Conservation (phyloP, 2,888 invertebrate species). For the Drosophila longiperda region DNA sequence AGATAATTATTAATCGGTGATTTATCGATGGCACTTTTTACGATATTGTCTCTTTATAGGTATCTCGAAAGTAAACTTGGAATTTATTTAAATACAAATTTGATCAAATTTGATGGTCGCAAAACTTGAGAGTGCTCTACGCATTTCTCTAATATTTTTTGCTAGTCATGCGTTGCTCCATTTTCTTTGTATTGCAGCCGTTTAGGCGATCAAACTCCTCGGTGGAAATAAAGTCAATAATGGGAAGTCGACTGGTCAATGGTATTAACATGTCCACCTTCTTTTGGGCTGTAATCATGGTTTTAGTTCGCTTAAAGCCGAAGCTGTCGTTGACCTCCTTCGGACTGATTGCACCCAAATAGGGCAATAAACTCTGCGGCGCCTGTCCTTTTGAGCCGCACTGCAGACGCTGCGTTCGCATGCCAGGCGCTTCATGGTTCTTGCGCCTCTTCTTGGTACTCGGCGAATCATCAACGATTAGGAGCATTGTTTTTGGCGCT, state of each 20-base stretch:
- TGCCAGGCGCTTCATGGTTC: neutral
- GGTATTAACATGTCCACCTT: conserved; percentile 49
- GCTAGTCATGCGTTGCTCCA: conserved; percentile 1
- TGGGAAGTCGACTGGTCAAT: conserved; percentile 58
- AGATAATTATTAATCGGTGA: neutral
- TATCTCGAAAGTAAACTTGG: neutral
- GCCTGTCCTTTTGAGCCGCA: neutral
- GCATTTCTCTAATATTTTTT: neutral
- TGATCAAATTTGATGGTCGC: neutral
- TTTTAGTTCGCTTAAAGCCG: neutral
- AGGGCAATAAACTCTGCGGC: neutral
- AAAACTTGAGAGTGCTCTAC: neutral
- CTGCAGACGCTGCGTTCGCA: neutral
- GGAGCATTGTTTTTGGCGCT: neutral
- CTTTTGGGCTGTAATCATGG: neutral
- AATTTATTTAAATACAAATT: neutral
- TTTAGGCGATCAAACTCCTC: conserved; percentile 55
- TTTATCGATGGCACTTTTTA: neutral
- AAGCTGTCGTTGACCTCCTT: neutral
- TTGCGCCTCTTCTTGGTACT: neutral
- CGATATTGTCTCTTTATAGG: neutral
- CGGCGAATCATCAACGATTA: neutral
- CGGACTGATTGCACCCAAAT: neutral
- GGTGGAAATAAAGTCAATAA: conserved; percentile 72
- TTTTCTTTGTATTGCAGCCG: conserved; percentile 4